Conservation (phyloP, 2,888 invertebrate species). For the Caenorhabditis sp. region DNA sequence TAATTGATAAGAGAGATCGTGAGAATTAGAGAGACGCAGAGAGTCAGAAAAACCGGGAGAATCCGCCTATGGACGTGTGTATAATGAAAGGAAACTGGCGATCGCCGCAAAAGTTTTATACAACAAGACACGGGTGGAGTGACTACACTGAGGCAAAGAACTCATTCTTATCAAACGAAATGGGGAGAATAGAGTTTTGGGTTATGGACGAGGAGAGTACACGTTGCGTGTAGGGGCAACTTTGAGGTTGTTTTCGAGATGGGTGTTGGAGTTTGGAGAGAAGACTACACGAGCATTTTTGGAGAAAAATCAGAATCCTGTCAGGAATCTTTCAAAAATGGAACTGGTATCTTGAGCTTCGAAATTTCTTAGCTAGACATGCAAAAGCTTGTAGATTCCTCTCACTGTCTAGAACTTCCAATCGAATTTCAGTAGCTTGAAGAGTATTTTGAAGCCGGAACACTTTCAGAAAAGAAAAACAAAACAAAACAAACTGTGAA, state of each 20-base stretch:
- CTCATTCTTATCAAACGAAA: constrained; percentile 36
- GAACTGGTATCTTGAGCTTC: too few species aligned
- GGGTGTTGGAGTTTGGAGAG: too few species aligned
- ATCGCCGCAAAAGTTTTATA: constrained; percentile 15
- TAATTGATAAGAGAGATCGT: constrained; percentile 19
- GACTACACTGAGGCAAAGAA: constrained; percentile 49
- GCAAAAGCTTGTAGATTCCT: too few species aligned
- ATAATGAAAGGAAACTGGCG: constrained; percentile 9
- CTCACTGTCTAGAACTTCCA: too few species aligned
- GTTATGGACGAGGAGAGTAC: constrained; percentile 2
- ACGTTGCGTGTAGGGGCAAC: not conserved
- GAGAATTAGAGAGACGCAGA: constrained; percentile 17
- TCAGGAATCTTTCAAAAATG: too few species aligned
- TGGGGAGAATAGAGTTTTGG: constrained; percentile 2
- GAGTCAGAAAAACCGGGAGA: not conserved
- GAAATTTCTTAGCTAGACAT: too few species aligned
- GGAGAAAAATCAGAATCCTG: too few species aligned
- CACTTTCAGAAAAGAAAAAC: too few species aligned
- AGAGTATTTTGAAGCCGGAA: too few species aligned
- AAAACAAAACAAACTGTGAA: too few species aligned
- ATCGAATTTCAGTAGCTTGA: too few species aligned
- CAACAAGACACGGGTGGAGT: not conserved
- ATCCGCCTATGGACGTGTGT: constrained; percentile 2
- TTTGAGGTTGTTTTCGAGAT: not conserved
- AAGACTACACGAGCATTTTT: too few species aligned